A percentile compares a stretch with the other conserved stretches of the same genome.
Evolutionary conservation across 2,888 invertebrate genomes (phyloP).

Genomic region (Gandaritis pyraliata): DNA sequence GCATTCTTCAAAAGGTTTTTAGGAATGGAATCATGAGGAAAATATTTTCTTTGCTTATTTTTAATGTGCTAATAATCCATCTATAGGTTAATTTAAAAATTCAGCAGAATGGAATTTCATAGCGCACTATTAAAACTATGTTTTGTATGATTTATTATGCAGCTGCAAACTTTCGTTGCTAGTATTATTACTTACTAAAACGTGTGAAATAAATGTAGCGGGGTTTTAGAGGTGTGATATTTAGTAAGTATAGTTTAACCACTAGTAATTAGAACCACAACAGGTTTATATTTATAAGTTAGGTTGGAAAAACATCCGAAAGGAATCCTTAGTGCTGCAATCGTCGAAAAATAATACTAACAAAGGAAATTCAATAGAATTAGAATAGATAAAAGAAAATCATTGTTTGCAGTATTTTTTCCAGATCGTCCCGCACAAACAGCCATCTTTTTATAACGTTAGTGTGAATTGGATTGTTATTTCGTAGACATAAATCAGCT

Average conservation of each 20-base stretch:
- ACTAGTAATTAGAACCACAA: too few species aligned
- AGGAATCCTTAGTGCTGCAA: too few species aligned
- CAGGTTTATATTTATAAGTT: too few species aligned
- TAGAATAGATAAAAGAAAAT: conserved; percentile 13
- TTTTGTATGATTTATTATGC: background rate
- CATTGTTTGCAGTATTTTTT: conserved; percentile 28
- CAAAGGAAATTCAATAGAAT: conserved; percentile 14
- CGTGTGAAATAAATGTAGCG: too few species aligned
- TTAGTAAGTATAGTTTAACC: too few species aligned
- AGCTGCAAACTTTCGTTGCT: too few species aligned
- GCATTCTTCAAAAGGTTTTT: conserved; percentile 8
- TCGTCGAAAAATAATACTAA: background rate
- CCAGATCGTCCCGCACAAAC: conserved; percentile 31
- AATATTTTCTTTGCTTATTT: conserved; percentile 12
- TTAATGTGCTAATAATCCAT: background rate
- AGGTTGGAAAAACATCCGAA: too few species aligned
- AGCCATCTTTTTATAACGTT: conserved; percentile 43
- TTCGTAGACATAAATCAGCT: conserved; percentile 66
- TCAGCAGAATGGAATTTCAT: too few species aligned
- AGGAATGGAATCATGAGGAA: conserved; percentile 8
- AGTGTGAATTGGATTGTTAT: conserved; percentile 65
- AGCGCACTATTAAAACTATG: background rate
- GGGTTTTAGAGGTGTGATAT: too few species aligned
- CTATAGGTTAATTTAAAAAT: background rate
- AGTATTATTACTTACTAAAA: too few species aligned